Conservation (phyloP, 2,113 vertebrate species). For the Dicrurus megarhynchus region DNA sequence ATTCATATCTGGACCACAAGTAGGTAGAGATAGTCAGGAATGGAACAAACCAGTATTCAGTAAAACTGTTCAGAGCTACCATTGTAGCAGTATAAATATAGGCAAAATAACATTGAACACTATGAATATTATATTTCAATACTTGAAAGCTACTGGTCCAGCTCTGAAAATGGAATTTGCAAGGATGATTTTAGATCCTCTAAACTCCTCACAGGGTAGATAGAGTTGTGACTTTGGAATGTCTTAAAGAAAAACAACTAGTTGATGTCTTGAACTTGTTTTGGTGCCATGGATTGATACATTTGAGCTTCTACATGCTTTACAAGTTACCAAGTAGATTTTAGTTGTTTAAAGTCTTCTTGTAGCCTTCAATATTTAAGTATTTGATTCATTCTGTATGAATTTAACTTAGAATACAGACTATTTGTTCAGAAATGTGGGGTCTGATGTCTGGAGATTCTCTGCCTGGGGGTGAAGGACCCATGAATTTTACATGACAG, state of each 20-base stretch:
- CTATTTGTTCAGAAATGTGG: neutral
- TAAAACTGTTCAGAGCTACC: neutral
- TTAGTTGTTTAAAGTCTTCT: neutral
- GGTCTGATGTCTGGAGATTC: neutral
- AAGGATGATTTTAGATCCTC: neutral
- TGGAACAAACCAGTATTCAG: neutral
- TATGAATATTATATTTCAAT: neutral
- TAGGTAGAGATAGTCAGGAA: neutral
- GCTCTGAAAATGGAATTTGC: neutral
- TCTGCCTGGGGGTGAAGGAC: fast-evolving
- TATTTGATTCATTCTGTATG: neutral
- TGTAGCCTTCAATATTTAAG: neutral
- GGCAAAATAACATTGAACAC: neutral
- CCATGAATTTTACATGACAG: neutral
- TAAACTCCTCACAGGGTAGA: neutral
- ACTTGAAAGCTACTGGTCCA: neutral
- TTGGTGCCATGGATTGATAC: neutral
- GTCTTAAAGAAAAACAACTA: neutral
- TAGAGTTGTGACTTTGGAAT: neutral
- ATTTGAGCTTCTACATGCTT: neutral
- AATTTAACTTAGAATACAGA: neutral
- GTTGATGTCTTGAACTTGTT: neutral
- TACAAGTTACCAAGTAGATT: neutral
- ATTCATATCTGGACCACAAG: neutral
- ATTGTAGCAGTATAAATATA: neutral